A percentile compares a stretch with the other conserved stretches of the same genome.
phyloP scores from a whole-genome alignment of 2,888 invertebrate species.

The Amblyjoppa fuscipennis region DNA sequence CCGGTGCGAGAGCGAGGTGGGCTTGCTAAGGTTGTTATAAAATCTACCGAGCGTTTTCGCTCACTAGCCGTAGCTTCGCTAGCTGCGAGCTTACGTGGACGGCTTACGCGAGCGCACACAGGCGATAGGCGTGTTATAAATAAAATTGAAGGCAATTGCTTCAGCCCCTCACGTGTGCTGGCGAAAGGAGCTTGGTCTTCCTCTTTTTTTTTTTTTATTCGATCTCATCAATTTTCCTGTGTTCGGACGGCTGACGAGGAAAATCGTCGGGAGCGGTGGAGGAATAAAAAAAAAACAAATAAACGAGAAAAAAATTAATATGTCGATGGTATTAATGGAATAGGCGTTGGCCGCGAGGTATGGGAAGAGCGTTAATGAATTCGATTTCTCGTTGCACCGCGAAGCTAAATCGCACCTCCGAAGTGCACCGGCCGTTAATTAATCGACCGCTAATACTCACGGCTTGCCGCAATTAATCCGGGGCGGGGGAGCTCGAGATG shows the following conservation, averaged over 20 bases:
- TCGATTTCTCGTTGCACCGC: constrained; percentile 50
- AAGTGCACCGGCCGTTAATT: constrained; percentile 61
- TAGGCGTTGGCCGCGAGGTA: neutral
- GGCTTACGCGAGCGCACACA: neutral
- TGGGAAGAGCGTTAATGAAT: constrained; percentile 54
- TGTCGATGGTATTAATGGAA: neutral
- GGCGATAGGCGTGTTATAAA: constrained; percentile 32
- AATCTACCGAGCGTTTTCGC: constrained; percentile 46
- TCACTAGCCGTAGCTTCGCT: constrained; percentile 8
- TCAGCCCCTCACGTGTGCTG: neutral
- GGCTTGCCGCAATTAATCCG: constrained; percentile 60
- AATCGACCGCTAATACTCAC: constrained; percentile 60
- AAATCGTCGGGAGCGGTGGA: neutral
- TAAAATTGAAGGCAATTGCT: constrained; percentile 50
- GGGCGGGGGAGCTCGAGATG: constrained; percentile 33
- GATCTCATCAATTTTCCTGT: neutral
- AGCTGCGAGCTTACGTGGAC: neutral
- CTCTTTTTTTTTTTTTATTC: constrained; percentile 22
- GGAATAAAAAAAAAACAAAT: constrained; percentile 17
- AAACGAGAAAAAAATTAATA: neutral
- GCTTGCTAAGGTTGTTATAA: constrained; percentile 54
- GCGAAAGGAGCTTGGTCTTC: constrained; percentile 4
- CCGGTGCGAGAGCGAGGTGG: constrained; percentile 40
- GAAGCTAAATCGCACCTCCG: neutral
- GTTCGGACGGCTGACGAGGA: neutral